Evolutionary conservation across 2,113 vertebrate species (phyloP), one percentile per base, ranked within the genome.

Genomic region (Seriola dumerili): DNA sequence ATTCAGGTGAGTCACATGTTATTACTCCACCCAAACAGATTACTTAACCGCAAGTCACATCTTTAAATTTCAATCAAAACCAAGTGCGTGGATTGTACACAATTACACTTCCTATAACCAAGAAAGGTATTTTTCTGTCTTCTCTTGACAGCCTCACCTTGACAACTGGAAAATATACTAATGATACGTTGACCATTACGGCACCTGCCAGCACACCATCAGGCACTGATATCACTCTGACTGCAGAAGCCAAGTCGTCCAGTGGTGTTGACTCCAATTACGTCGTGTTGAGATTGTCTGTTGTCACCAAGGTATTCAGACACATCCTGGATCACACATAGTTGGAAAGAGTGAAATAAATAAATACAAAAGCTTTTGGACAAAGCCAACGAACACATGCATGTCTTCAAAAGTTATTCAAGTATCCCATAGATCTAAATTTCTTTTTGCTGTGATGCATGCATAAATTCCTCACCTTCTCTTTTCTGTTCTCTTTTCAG

Each of bases 201-300:
- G 66, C 92, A 54, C 91, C 93, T 63, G 61, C 34, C 48, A 11
- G 19, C 77, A 93, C 86, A 0, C 1, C 62, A 4, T 83, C 94
- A n/a, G 95, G 94, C 70, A 95, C 90, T 8, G 94, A 95, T 19
- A 67, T 93, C 64, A 95, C 93, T 16, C 66, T 96, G 78, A 95
- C 93, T 8, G 70, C 95, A 29, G 91, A 93, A 9, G 91, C 83
- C 36, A 93, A 86, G 72, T 90, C 88, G 0, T 21, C 86, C 1
- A 70, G 14, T n/a, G 84, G 71, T 0, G 44, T 1, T 0, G 91
- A 95, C 57, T 90, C 93, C 59, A 96, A 96, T 70, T 95, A 93
- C 2, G 78, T 34, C 0, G 88, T 95, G 50, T 76, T 95, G 62
- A 93, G 91, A 52, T 52, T 96, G 25, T 92, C 94, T 36, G 91